These are phyloP conservation scores for Zaprionus nigranus DNA, from an alignment of 1,140 invertebrate species.

Conservation along the genomic window DNA sequence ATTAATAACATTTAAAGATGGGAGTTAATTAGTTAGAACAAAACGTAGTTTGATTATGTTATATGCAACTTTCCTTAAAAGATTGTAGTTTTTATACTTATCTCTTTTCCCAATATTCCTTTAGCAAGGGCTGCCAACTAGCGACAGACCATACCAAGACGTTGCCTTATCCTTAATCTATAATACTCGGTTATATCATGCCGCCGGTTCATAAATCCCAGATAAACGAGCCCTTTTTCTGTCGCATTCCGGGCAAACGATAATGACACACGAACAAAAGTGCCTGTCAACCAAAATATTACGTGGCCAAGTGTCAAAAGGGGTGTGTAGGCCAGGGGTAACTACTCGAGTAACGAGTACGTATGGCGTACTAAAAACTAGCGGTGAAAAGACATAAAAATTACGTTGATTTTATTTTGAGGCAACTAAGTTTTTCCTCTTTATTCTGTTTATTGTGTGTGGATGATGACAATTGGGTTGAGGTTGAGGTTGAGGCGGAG, in stretches of 20 bases:
- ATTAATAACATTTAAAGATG: no score
- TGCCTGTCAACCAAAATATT: slow-evolving; percentile 65
- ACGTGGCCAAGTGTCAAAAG: slow-evolving; percentile 67
- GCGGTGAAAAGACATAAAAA: slow-evolving; percentile 75
- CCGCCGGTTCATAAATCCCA: slow-evolving; percentile 62
- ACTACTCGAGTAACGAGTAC: slow-evolving; percentile 19
- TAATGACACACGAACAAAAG: slow-evolving; percentile 77
- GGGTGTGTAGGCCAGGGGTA: slow-evolving; percentile 44
- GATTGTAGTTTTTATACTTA: background rate
- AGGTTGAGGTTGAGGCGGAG: slow-evolving; percentile 7
- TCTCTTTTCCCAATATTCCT: background rate
- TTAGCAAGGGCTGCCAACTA: background rate
- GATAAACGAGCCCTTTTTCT: background rate
- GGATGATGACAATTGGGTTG: slow-evolving; percentile 37
- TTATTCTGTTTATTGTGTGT: slow-evolving; percentile 34
- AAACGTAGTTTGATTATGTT: no score
- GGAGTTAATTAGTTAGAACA: no score
- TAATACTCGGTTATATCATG: slow-evolving; percentile 27
- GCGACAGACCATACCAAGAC: background rate
- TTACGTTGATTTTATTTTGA: slow-evolving; percentile 78
- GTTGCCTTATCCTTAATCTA: slow-evolving; percentile 42
- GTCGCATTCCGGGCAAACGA: slow-evolving; percentile 52
- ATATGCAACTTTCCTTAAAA: background rate
- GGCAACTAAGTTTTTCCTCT: slow-evolving; percentile 67
- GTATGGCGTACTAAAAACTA: slow-evolving; percentile 35